phyloP scores from a whole-genome alignment of 2,113 vertebrate genomes.

The Dromas ardeola region DNA sequence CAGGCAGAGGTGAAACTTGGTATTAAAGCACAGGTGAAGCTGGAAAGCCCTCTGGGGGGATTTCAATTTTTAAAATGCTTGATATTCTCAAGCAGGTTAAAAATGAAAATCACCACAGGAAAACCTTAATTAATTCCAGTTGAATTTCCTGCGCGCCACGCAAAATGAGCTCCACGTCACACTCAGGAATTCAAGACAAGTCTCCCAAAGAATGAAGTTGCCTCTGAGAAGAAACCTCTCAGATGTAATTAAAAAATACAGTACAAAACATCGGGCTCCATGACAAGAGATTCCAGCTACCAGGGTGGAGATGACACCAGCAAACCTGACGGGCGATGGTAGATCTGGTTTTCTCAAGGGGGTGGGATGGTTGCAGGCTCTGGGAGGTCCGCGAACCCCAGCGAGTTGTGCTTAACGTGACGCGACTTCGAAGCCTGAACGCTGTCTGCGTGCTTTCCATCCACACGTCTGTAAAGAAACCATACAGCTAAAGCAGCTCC shows the following conservation, averaged over 20 bases:
- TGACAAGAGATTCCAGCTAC: neutral
- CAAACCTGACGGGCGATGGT: neutral
- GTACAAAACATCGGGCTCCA: neutral
- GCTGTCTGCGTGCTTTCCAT: neutral
- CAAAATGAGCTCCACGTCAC: neutral
- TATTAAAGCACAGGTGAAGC: neutral
- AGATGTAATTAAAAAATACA: neutral
- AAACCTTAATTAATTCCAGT: neutral
- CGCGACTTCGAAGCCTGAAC: neutral
- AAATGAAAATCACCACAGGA: neutral
- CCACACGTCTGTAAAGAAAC: neutral
- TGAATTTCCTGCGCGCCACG: neutral
- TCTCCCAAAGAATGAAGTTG: neutral
- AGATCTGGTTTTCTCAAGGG: neutral
- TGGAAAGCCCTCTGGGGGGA: neutral
- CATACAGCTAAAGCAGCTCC: constrained; percentile 17
- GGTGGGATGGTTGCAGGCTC: neutral
- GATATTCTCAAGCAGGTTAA: neutral
- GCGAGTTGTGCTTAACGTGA: constrained; percentile 71
- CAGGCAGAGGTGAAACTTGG: neutral
- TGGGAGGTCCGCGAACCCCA: constrained; percentile 35
- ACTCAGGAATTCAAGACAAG: neutral
- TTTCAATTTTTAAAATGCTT: neutral
- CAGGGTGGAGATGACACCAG: neutral
- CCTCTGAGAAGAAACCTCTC: neutral